Evolutionary conservation across 1,140 invertebrate species (phyloP), one percentile per base, ranked within the genome.

Genomic region (Musca domestica): DNA sequence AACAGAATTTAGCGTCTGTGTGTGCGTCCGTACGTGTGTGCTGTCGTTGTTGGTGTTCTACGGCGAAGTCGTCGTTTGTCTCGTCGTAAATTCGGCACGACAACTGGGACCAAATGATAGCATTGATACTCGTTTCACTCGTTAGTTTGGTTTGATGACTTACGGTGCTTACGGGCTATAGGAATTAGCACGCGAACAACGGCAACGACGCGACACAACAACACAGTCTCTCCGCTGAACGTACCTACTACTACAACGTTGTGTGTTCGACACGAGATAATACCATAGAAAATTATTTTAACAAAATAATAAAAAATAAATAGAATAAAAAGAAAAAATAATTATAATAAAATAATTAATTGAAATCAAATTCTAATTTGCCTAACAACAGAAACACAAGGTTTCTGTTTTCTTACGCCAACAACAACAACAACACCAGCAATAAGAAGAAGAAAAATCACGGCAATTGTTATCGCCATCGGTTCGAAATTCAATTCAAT

Each of bases 61-160:
- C 34, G 12, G 12, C 10, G 12, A 30, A 30, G 9, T 5, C 34
- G 34, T 7, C 34, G 34, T 7, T 10, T n/a, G 34, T 41, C 34
- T n/a, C n/a, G n/a, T n/a, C n/a, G n/a, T n/a, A 12, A 41, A 7
- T 41, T 41, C 34, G 34, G 34, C 34, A 5, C 34, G 34, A 41
- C 34, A 41, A 17, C 56, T 61, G 56, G 56, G 56, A 61, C 56
- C 56, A 61, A 61, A 61, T 61, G 56, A 61, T 30, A 61, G 56
- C 34, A 61, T 30, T 61, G 34, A 30, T 61, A 61, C 56, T 61
- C 19, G 56, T 61, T 61, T 61, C 56, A 61, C 56, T 61, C 56
- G 56, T 61, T 61, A 61, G 56, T 61, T 61, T 61, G 56, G 56
- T 61, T 61, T 61, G 56, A 61, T 61, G 56, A 61, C 56, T 61